A percentile compares a stretch with the other conserved stretches of the same genome.
phyloP scores from a whole-genome alignment of 2,888 invertebrate species.

The Maniola hyperantus region DNA sequence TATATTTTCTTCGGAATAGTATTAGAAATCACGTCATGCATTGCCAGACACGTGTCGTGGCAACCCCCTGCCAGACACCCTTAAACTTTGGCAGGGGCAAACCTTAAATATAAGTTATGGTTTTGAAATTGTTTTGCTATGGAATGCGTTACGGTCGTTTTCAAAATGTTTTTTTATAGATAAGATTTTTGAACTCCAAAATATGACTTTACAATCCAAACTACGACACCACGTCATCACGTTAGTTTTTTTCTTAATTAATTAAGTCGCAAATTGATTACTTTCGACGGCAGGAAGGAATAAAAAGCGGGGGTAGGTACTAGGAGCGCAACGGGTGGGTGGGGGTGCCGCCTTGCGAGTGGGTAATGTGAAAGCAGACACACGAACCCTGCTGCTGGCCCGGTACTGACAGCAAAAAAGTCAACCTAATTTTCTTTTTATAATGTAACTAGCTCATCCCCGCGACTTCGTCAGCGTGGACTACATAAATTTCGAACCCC shows the following conservation, averaged over 20 bases:
- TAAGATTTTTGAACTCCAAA: not conserved
- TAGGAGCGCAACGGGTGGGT: constrained; percentile 65
- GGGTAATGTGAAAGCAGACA: constrained; percentile 83
- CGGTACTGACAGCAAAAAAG: constrained; percentile 62
- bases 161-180: not conserved
- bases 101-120: no score
- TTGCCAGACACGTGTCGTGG: no score
- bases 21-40: no score
- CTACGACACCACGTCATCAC: constrained; percentile 7
- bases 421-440: constrained; percentile 28
- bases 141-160: no score
- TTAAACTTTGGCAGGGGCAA: no score
- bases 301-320: constrained; percentile 77
- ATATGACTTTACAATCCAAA: not conserved
- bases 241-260: constrained; percentile 77
- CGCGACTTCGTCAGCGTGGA: no score
- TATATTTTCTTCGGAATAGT: no score
- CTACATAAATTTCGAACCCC: no score
- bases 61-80: no score
- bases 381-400: constrained; percentile 79
- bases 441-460: no score
- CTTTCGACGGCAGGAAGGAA: constrained; percentile 78
- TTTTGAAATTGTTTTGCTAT: no score
- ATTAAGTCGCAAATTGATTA: constrained; percentile 82
- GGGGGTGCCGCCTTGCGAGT: constrained; percentile 76